A percentile compares a stretch with the other conserved stretches of the same genome.
These are phyloP conservation scores for Lasiommata megera DNA, from an alignment of 2,888 invertebrate genomes.

Conservation along the genomic window DNA sequence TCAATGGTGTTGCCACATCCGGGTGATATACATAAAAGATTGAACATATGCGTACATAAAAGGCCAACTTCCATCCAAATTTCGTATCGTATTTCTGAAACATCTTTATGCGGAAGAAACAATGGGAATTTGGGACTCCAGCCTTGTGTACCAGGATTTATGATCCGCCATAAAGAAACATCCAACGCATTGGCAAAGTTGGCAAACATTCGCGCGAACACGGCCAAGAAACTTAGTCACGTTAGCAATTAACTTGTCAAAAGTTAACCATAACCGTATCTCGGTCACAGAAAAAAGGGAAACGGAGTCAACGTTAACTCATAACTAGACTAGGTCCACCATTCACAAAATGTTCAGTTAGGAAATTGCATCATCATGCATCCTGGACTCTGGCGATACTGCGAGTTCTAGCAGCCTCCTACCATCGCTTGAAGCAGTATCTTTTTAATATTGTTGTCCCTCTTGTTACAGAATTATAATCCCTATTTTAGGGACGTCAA, in stretches of 20 bases:
- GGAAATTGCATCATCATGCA: too few relatives aligned
- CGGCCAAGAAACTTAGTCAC: slow-evolving; percentile 39
- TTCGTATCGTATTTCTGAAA: slow-evolving; percentile 23
- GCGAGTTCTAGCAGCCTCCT: too few relatives aligned
- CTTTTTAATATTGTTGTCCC: too few relatives aligned
- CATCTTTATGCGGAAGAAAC: slow-evolving; percentile 31
- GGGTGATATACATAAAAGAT: neutral
- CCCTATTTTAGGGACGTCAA: too few relatives aligned
- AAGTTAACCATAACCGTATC: slow-evolving; percentile 24
- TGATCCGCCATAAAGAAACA: slow-evolving; percentile 30
- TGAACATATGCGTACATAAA: slow-evolving; percentile 11
- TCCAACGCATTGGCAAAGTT: slow-evolving; percentile 35
- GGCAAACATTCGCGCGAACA: slow-evolving; percentile 30
- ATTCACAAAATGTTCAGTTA: neutral
- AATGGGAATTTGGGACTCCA: slow-evolving; percentile 28
- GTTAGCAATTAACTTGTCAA: slow-evolving; percentile 40
- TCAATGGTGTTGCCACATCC: neutral
- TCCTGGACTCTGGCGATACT: too few relatives aligned
- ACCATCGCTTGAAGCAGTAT: too few relatives aligned
- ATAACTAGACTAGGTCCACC: neutral
- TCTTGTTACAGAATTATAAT: too few relatives aligned
- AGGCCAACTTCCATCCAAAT: slow-evolving; percentile 23
- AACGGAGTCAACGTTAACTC: neutral
- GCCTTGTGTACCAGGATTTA: slow-evolving; percentile 31
- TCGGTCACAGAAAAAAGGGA: slow-evolving; percentile 20